A percentile compares a stretch with the other conserved stretches of the same genome.
Evolutionary conservation across 2,797 vertebrate species (phyloP).

Genomic region (Brachymystax lenok): DNA sequence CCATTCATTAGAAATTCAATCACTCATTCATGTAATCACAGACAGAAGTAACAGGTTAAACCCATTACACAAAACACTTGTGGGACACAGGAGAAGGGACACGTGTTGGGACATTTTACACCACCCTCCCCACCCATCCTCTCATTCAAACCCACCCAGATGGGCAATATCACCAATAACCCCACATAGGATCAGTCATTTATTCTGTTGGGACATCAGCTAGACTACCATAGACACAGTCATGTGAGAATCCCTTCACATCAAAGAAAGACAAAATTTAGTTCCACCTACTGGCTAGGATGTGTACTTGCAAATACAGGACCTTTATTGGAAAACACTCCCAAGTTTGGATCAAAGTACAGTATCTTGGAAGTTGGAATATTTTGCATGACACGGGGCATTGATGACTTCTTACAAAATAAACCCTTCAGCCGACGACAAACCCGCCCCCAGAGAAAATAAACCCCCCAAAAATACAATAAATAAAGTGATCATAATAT

Average conservation of each 20-base stretch:
- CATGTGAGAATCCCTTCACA: constrained; percentile 75
- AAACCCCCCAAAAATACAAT: constrained; percentile 60
- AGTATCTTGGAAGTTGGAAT: constrained; percentile 72
- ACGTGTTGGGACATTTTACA: constrained; percentile 48
- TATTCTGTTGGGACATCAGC: constrained; percentile 17
- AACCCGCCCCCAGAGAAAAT: constrained; percentile 19
- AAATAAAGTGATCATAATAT: constrained; percentile 74
- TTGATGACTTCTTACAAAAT: constrained; percentile 56
- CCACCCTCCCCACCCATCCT: constrained; percentile 21
- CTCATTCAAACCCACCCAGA: constrained; percentile 36
- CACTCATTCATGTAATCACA: constrained; percentile 30
- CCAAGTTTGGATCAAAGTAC: constrained; percentile 56
- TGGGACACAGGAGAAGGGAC: constrained; percentile 63
- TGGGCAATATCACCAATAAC: not conserved
- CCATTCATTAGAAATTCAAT: constrained; percentile 19
- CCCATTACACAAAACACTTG: constrained; percentile 32
- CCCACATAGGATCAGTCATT: constrained; percentile 30
- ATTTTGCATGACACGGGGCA: constrained; percentile 55
- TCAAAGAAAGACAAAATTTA: constrained; percentile 60
- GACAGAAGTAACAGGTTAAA: constrained; percentile 37
- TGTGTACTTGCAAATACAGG: constrained; percentile 57
- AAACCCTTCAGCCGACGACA: constrained; percentile 30
- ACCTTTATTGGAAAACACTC: constrained; percentile 49
- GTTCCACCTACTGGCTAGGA: constrained; percentile 55
- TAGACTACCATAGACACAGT: constrained; percentile 50